phyloP scores from a whole-genome alignment of 2,113 vertebrate genomes.

The Melospiza georgiana region DNA sequence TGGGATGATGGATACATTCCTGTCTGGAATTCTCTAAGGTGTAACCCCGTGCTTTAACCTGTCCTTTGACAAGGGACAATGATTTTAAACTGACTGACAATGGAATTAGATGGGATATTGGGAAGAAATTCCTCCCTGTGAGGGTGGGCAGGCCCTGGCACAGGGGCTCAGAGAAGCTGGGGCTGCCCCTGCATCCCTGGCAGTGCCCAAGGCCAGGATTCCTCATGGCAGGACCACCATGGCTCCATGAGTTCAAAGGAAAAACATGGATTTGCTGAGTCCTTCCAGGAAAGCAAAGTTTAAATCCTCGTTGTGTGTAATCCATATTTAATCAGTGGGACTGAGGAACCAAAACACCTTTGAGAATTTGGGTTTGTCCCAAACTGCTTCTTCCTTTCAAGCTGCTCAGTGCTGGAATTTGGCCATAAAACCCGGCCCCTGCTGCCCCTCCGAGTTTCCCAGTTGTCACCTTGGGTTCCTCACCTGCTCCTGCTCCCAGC shows the following conservation, averaged over 20 bases:
- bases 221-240: background rate
- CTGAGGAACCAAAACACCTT: background rate
- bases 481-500: background rate
- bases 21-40: background rate
- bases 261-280: background rate
- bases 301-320: background rate
- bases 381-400: background rate
- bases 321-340: background rate
- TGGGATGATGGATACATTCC: background rate
- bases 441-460: background rate
- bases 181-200: background rate
- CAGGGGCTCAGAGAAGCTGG: background rate
- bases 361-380: background rate
- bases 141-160: background rate
- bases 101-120: background rate
- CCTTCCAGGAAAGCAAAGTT: background rate
- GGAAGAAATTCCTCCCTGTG: fast-evolving
- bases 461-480: background rate
- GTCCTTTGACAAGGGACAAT: background rate
- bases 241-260: background rate
- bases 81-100: background rate
- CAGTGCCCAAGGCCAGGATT: background rate
- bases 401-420: background rate
- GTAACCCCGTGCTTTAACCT: background rate
- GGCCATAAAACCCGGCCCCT: background rate